Base-by-base conservation (phyloP, 2,888 invertebrate genomes). In the Camponotus fellah region DNA sequence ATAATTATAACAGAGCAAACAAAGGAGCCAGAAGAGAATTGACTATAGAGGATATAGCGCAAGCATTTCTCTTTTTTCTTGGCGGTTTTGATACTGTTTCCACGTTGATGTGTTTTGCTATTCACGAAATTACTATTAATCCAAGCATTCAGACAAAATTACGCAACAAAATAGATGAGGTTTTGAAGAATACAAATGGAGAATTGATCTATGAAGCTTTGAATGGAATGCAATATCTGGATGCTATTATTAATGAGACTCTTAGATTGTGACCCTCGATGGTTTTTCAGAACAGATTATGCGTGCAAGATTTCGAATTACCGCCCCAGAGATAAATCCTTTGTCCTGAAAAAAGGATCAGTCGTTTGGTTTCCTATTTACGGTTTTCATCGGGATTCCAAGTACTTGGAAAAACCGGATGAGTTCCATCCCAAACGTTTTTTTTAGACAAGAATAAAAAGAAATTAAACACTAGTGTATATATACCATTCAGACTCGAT, bases 221-320 rank as follows among this genome's bases (percentile, higher is more conserved):
- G 0, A 92, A 94, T 2, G 95, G 95, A 68, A 95, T 96, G 92
- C 95, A 95, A 77, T 96, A 96, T 90, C 86, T 96, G n/a, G n/a
- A n/a, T n/a, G n/a, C n/a, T 95, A 96, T 96, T 0, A 90, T 95
- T 2, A 87, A 89, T 86, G 94, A 94, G 85, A 79, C 91, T 6
- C 86, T 93, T 21, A 88, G 94, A 34, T 83, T 91, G 46, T 93
- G 92, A 85, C 92, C 95, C 3, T 86, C 92, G 0, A 86, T 87
- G 1, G 53, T 26, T 26, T 46, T 43, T 10, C 90, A 0, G 88
- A 94, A 94, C 74, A 91, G 95, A 37, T 40, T 91, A 6, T 93
- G 93, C 43, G 88, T 84, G 2, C 91, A 91, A 56, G 88, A 89
- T 0, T 93, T 91, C 71, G 89, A 91, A 21, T 65, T 94, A 3